These are phyloP conservation scores for Protula sp. DNA, from an alignment of 2,888 invertebrate genomes.

Conservation along the genomic window DNA sequence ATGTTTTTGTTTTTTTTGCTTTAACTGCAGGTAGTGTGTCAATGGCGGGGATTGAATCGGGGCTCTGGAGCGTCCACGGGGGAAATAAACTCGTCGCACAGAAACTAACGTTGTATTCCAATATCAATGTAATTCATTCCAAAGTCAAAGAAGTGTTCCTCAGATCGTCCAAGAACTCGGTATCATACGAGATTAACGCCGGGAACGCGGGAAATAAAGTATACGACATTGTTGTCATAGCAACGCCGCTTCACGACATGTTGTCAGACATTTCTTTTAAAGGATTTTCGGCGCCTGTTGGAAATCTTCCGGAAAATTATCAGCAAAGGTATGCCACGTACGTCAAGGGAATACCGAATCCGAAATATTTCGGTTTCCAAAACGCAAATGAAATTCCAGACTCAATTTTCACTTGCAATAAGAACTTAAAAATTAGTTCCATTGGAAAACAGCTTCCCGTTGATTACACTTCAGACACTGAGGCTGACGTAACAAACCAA, in stretches of 20 bases:
- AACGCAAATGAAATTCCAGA: neutral
- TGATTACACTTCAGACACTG: neutral
- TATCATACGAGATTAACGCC: neutral
- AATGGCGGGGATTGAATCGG: conserved; percentile 58
- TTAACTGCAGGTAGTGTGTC: conserved; percentile 56
- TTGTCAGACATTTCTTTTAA: neutral
- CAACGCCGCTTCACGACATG: neutral
- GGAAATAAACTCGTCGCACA: conserved; percentile 57
- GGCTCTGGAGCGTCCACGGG: conserved; percentile 61
- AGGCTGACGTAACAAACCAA: neutral
- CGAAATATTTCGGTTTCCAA: neutral
- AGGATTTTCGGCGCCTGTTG: neutral
- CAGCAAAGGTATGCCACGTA: neutral
- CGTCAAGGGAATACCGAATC: neutral
- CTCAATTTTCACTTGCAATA: neutral
- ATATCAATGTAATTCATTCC: conserved; percentile 51
- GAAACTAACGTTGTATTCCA: conserved; percentile 42
- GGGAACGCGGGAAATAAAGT: neutral
- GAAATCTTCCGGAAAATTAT: neutral
- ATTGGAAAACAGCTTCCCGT: neutral
- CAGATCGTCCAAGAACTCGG: neutral
- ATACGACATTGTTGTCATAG: neutral
- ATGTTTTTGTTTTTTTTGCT: too few relatives aligned
- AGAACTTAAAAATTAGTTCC: neutral
- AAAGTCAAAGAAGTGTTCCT: conserved; percentile 42